A percentile compares a stretch with the other conserved stretches of the same genome.
phyloP scores from a whole-genome alignment of 1,140 invertebrate genomes.

The Eueides isabella region DNA sequence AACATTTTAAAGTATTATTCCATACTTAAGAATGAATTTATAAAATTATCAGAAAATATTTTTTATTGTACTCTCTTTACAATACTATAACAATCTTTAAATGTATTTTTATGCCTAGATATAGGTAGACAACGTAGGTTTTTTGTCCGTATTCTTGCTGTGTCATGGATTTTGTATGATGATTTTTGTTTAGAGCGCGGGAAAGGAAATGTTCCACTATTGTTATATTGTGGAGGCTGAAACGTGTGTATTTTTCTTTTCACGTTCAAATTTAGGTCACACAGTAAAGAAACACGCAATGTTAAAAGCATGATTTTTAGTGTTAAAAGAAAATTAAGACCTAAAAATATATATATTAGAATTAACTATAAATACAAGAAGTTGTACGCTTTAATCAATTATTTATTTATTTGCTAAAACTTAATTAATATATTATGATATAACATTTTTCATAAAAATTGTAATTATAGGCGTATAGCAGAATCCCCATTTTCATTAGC shows the following conservation, averaged over 20 bases:
- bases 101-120: background rate
- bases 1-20: no score
- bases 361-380: no score
- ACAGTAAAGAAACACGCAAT: background rate
- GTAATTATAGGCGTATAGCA: slow-evolving; percentile 21
- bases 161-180: slow-evolving; percentile 7
- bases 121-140: background rate
- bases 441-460: background rate
- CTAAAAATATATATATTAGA: no score
- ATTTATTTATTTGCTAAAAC: background rate
- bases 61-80: no score
- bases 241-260: slow-evolving; percentile 17
- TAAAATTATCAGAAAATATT: background rate
- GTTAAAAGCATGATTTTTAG: background rate
- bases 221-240: slow-evolving; percentile 16
- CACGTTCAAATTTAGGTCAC: background rate
- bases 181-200: slow-evolving; percentile 17
- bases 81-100: background rate
- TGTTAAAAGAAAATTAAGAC: no score
- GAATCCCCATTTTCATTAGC: slow-evolving; percentile 58
- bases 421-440: background rate
- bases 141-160: background rate
- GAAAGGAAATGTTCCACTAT: slow-evolving; percentile 19
- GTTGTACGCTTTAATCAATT: no score
- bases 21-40: background rate